Evolutionary conservation across 1,140 invertebrate species (phyloP).

Genomic region (Caligus rogercresseyi): DNA sequence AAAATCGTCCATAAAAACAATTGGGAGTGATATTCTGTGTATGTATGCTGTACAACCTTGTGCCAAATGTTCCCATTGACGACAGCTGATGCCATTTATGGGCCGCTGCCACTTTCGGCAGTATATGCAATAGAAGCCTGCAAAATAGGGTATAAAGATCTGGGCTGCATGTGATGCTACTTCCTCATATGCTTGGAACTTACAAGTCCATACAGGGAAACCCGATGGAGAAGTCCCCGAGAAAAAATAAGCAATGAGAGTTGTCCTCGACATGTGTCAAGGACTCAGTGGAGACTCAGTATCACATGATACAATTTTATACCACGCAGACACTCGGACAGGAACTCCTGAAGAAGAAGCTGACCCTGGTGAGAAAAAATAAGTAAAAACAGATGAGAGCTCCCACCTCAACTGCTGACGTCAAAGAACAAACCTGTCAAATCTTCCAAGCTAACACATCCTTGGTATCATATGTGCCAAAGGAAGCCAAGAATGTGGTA

Average conservation of each 20-base stretch:
- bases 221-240: not conserved
- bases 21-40: no score
- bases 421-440: not conserved
- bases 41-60: no score
- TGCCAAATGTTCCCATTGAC: no score
- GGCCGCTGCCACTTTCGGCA: no score
- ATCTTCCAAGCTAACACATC: not conserved
- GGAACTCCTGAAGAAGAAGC: not conserved
- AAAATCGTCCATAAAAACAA: no score
- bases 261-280: not conserved
- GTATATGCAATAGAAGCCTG: no score
- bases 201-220: not conserved
- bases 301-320: no score
- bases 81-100: no score
- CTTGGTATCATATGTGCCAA: no score
- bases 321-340: not conserved
- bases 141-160: not conserved
- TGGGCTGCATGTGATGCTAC: no score
- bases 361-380: not conserved
- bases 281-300: not conserved
- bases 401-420: not conserved
- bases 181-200: not conserved
- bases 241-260: not conserved
- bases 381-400: not conserved
- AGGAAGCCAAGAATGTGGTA: not conserved